Base-by-base conservation (phyloP, 2,888 invertebrate genomes). In the Phoenoteleia sp. region DNA sequence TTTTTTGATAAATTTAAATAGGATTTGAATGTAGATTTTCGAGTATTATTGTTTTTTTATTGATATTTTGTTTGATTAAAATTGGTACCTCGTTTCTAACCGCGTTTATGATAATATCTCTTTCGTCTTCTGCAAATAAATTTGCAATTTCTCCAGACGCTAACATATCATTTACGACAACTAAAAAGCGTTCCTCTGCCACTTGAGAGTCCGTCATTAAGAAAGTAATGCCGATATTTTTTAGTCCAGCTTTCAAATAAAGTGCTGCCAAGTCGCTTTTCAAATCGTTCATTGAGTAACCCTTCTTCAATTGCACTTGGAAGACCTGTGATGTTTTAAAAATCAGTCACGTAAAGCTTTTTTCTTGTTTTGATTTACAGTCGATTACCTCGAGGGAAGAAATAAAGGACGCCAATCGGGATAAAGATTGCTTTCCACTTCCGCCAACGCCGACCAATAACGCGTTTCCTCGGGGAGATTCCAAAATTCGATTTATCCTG, bases 121-220 rank as follows among this genome's bases (percentile, higher is more conserved):
- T 94, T 90, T 99, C 98, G 89, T 99, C 99, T 91, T 99, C 99
- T 0, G 97, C 95, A 87, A 99, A 96, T 60, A 99, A 94, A 87
- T 98, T 99, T 0, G 98, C 97, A 81, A 99, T 98, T 94, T 99
- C 98, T 2, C 99, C 99, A 0, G 98, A 98, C 0, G 99, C 98
- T 69, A 99, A 94, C 94, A 99, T 95, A 92, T 99, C 99, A 92
- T 99, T 99, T 67, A 99, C 97, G 13, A 98, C 95, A 3, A 99
- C 99, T 33, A 99, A 94, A 94, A 98, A 99, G 60, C 96, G 95
- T 93, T 99, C 99, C 49, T 98, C 97, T 0, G 98, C 96, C 0
- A 99, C 96, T 94, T 99, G 99, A 0, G 98, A 97, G 93, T 99
- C 99, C 0, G 98, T 98, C 97, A 99, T 98, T 19, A 99, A 93